Evolutionary conservation across 2,797 vertebrate species (phyloP).

Genomic region (Eospalax fontanierii): DNA sequence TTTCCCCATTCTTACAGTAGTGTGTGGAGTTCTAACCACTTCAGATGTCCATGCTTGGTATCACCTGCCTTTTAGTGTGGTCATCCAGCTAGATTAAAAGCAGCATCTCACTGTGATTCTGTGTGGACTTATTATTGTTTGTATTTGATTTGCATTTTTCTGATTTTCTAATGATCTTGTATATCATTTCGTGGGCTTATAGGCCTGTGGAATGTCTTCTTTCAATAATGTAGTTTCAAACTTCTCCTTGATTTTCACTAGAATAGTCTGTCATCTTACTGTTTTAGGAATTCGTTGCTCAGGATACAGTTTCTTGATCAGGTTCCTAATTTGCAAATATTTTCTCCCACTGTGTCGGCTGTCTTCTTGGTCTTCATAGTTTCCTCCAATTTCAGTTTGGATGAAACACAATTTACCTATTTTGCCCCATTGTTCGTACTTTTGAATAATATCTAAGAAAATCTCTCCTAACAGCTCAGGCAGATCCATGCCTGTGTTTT

Average conservation of each 20-base stretch:
- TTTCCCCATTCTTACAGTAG: neutral
- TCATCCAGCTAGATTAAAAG: neutral
- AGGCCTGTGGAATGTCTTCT: neutral
- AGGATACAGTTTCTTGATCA: neutral
- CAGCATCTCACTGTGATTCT: neutral
- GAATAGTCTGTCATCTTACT: neutral
- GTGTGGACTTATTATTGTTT: neutral
- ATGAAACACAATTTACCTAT: neutral
- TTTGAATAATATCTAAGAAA: slow-evolving; percentile 15
- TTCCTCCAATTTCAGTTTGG: slow-evolving; percentile 42
- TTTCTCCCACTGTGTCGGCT: neutral
- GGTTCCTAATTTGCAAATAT: neutral
- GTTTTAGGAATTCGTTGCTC: neutral
- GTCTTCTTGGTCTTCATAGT: neutral
- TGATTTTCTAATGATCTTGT: neutral
- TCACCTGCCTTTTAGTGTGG: neutral
- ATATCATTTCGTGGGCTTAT: neutral
- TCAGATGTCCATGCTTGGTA: neutral
- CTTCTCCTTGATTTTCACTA: neutral
- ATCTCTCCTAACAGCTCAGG: neutral
- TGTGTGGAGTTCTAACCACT: neutral
- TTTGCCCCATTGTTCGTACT: neutral
- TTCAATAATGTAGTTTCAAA: slow-evolving; percentile 36
- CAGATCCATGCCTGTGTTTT: neutral
- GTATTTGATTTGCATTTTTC: neutral